A percentile compares a stretch with the other conserved stretches of the same genome.
Evolutionary conservation across 2,113 vertebrate species (phyloP).

Genomic region (Callopanchax toddi): DNA sequence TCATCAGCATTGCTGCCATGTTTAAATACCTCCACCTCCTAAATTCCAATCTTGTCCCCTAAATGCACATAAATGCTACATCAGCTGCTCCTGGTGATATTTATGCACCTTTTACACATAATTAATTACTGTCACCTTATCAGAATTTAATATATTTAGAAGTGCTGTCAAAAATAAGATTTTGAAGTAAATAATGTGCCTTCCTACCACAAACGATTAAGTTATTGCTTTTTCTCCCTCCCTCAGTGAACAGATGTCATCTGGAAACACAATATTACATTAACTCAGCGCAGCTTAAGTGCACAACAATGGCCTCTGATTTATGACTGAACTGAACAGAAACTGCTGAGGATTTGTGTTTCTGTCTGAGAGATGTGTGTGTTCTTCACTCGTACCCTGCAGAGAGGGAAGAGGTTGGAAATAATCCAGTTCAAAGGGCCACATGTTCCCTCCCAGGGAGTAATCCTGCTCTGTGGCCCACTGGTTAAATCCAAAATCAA

Average conservation of each 20-base stretch:
- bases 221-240: not conserved
- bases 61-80: too few relatives aligned
- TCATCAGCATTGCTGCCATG: too few relatives aligned
- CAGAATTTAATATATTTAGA: too few relatives aligned
- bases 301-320: constrained; percentile 8
- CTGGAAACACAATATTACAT: not conserved
- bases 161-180: not conserved
- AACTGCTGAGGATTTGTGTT: constrained; percentile 18
- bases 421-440: constrained; percentile 54
- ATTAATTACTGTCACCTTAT: too few relatives aligned
- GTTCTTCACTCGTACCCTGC: constrained; percentile 8
- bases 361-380: constrained; percentile 14
- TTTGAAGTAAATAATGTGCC: too few relatives aligned
- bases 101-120: too few relatives aligned
- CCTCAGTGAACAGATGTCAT: not conserved
- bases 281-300: constrained; percentile 3
- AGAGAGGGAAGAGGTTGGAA: constrained; percentile 24
- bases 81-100: too few relatives aligned
- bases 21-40: too few relatives aligned
- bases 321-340: constrained; percentile 15
- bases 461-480: constrained; percentile 53
- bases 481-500: constrained; percentile 58
- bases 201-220: too few relatives aligned
- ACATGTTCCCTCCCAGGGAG: constrained; percentile 59
- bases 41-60: too few relatives aligned